Percentiles rank a stretch among this genome's conserved stretches.
Conservation (phyloP, 2,888 invertebrate genomes). For the Andricus curvator region DNA sequence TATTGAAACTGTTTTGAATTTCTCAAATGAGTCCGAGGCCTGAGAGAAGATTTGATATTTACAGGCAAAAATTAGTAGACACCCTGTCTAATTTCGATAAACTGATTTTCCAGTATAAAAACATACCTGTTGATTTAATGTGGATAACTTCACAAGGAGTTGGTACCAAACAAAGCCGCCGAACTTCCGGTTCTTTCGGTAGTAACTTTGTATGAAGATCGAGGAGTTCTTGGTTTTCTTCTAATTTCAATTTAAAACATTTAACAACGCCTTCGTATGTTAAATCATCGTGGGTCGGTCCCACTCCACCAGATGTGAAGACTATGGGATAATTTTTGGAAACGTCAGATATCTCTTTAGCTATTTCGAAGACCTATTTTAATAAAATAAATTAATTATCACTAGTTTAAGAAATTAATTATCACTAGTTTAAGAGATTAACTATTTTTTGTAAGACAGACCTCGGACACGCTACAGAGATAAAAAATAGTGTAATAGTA, state of each 20-base stretch:
- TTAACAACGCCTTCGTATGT: constrained; percentile 82
- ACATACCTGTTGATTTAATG: constrained; percentile 56
- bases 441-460: too few species aligned
- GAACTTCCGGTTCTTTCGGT: constrained; percentile 57
- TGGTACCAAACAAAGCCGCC: constrained; percentile 66
- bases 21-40: too few species aligned
- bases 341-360: constrained; percentile 78
- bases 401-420: background rate
- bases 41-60: too few species aligned
- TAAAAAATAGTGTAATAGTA: too few species aligned
- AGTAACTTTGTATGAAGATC: constrained; percentile 62
- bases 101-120: background rate
- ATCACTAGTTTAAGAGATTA: background rate
- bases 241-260: constrained; percentile 71
- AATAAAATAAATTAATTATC: background rate
- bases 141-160: constrained; percentile 65
- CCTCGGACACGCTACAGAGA: too few species aligned
- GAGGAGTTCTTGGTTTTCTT: constrained; percentile 69
- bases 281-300: constrained; percentile 85
- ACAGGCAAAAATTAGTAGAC: too few species aligned
- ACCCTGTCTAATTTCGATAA: too few species aligned
- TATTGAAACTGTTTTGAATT: too few species aligned
- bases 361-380: constrained; percentile 79
- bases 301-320: constrained; percentile 84
- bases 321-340: constrained; percentile 80